Percentiles rank a stretch among this genome's conserved stretches.
Conservation (phyloP, 2,797 vertebrate species). For the Chelon auratus region DNA sequence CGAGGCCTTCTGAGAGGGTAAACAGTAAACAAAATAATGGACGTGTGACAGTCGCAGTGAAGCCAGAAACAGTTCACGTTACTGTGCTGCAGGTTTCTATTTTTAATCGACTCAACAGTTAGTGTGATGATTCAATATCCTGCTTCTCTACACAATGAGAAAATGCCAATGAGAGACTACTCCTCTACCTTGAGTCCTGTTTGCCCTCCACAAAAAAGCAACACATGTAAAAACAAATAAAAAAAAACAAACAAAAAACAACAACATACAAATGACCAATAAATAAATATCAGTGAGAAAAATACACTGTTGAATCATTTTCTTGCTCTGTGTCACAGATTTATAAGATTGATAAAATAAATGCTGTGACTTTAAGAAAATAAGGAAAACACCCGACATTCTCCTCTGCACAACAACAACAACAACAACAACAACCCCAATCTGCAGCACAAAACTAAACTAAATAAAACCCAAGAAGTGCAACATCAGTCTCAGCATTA, state of each 20-base stretch:
- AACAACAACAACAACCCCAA: constrained; percentile 5
- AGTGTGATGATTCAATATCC: constrained; percentile 63
- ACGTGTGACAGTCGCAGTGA: constrained; percentile 20
- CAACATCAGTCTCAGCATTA: constrained; percentile 80
- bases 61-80: constrained; percentile 22
- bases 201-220: constrained; percentile 64
- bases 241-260: constrained; percentile 45
- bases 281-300: constrained; percentile 85
- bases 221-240: constrained; percentile 37
- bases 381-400: constrained; percentile 61
- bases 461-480: constrained; percentile 79
- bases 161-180: constrained; percentile 60
- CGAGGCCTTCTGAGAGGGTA: constrained; percentile 38
- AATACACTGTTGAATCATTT: constrained; percentile 79
- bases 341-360: constrained; percentile 77
- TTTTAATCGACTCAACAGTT: constrained; percentile 40
- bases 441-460: constrained; percentile 64
- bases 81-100: constrained; percentile 39
- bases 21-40: constrained; percentile 53
- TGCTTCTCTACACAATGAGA: constrained; percentile 60
- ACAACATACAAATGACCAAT: constrained; percentile 73
- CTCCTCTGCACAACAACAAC: constrained; percentile 58
- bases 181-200: constrained; percentile 61
- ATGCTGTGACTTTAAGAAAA: constrained; percentile 70
- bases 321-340: constrained; percentile 74